phyloP scores from a whole-genome alignment of 2,888 invertebrate genomes.

The Cheiracanthium punctorium region DNA sequence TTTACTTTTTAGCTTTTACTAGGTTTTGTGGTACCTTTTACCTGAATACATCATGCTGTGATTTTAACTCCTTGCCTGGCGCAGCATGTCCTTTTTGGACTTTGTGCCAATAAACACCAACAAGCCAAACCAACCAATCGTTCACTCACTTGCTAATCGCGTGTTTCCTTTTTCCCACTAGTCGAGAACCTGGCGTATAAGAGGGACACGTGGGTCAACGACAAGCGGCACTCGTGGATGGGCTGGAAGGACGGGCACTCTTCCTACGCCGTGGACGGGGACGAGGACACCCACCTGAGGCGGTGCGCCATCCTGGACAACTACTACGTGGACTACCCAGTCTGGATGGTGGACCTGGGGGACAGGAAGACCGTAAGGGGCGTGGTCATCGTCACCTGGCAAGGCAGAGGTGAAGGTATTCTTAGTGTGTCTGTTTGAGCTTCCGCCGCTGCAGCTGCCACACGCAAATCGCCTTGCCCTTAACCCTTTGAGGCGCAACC shows the following conservation, averaged over 20 bases:
- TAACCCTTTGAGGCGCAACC: no score
- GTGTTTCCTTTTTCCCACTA: conserved; percentile 73
- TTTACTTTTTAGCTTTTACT: no score
- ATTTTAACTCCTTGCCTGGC: no score
- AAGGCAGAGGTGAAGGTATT: conserved; percentile 70
- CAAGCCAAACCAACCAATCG: no score
- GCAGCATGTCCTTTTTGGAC: no score
- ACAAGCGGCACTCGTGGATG: conserved; percentile 78
- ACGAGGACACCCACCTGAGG: conserved; percentile 75
- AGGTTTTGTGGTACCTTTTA: no score
- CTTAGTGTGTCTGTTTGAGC: no score
- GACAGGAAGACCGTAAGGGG: conserved; percentile 76
- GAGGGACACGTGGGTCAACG: conserved; percentile 78
- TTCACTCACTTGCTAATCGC: no score
- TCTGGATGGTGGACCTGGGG: conserved; percentile 79
- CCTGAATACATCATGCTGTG: no score
- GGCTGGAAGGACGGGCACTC: conserved; percentile 76
- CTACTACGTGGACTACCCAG: conserved; percentile 78
- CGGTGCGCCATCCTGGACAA: conserved; percentile 79
- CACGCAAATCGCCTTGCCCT: no score
- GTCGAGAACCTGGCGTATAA: conserved; percentile 79
- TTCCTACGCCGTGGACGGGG: conserved; percentile 78
- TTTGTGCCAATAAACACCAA: no score
- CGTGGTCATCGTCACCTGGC: conserved; percentile 78
- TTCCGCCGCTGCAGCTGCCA: no score